Conservation (phyloP, 2,888 invertebrate genomes). For the Panzeria rudis region DNA sequence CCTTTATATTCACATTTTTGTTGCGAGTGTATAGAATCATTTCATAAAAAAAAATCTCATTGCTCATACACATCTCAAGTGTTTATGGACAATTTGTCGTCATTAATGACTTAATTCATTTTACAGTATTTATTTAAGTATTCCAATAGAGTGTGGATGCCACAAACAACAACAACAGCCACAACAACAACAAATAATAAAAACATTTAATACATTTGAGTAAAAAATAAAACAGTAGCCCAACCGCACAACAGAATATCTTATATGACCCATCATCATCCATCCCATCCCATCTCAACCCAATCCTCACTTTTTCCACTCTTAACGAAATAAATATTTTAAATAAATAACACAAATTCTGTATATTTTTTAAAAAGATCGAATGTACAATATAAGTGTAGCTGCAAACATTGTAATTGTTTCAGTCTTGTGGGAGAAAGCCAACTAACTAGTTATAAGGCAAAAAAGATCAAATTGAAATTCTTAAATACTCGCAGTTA, state of each 20-base stretch:
- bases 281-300: conserved; percentile 49
- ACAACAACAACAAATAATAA: conserved; percentile 37
- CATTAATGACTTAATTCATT: conserved; percentile 84
- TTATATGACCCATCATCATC: conserved; percentile 58
- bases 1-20: neutral
- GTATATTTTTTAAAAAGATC: conserved; percentile 8
- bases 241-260: conserved; percentile 50
- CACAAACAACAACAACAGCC: conserved; percentile 54
- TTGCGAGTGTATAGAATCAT: conserved; percentile 31
- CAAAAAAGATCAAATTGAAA: conserved; percentile 11
- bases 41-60: conserved; percentile 23
- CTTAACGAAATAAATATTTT: conserved; percentile 51
- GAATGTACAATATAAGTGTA: conserved; percentile 64
- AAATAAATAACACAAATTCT: conserved; percentile 54
- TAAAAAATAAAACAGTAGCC: conserved; percentile 66
- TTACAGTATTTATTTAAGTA: conserved; percentile 76
- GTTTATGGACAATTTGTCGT: conserved; percentile 83
- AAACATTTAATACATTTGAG: conserved; percentile 65
- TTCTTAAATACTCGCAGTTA: conserved; percentile 6
- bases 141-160: conserved; percentile 61
- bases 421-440: conserved; percentile 71
- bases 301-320: conserved; percentile 62
- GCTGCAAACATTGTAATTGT: conserved; percentile 58
- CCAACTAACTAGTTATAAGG: conserved; percentile 63
- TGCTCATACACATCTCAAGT: conserved; percentile 67